Evolutionary conservation across 2,113 vertebrate genomes (phyloP), one percentile per base, ranked within the genome.

Genomic region (Microcebus jonahi): DNA sequence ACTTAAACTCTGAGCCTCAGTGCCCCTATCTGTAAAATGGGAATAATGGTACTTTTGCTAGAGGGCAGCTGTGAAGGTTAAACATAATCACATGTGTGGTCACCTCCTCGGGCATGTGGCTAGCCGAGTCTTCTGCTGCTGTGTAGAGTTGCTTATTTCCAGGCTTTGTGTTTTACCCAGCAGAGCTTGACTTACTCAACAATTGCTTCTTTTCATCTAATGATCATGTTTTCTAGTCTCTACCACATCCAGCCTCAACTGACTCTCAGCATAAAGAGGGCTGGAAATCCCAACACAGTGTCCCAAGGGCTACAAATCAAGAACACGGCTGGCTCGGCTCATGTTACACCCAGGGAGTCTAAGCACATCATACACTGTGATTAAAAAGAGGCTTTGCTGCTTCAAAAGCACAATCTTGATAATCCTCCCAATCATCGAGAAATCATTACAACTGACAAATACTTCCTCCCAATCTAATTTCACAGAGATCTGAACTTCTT

Each of bases 351-450:
- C 86, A 5, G 0, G 48, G 92, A 63, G 55, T 23, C 86, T n/a
- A 39, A 36, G 80, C 68, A 17, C 75, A 21, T 48, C 68, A 5
- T 3, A 25, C 48, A 6, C 48, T 39, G 87, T 73, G 84, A 83
- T 95, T 95, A 90, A 82, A 70, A 50, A 75, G 55, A 90, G 67
- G 75, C 45, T 75, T 63, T 14, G 4, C 77, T 45, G 92, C 73
- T 77, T 75, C 80, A 50, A 23, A 85, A 90, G 48, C 21, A 14
- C 76, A 17, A 34, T 45, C 77, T 31, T 55, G 59, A 67, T 68
- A 55, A 3, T 34, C 89, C 25, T 82, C 48, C 77, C 67, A 29
- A n/a, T 45, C 95, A 70, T 42, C 79, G 63, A 68, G 75, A 61
- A 63, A 20, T 23, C 34, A 0, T 87, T 61, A 79, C 36, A 77